These are phyloP conservation scores for Zele albiditarsus DNA, from an alignment of 2,888 invertebrate genomes.

Conservation along the genomic window DNA sequence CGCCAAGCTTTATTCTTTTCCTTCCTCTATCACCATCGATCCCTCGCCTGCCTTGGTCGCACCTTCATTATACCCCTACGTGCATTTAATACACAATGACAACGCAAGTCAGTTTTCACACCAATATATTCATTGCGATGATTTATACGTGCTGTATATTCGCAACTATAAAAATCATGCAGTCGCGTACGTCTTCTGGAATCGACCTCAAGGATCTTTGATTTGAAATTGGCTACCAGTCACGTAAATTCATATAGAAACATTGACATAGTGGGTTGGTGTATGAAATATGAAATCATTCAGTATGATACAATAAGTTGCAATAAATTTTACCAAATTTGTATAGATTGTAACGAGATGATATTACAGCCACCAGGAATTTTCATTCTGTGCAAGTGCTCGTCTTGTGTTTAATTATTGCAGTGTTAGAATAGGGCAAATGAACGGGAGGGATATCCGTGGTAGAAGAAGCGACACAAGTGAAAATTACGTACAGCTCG, in stretches of 20 bases:
- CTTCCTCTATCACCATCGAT: conserved; percentile 14
- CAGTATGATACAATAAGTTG: background rate
- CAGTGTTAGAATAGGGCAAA: background rate
- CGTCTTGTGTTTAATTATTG: background rate
- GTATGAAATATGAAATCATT: background rate
- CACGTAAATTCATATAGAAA: background rate
- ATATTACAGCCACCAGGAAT: background rate
- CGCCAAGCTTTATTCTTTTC: conserved; percentile 25
- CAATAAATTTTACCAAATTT: too few species aligned
- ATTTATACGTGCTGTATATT: background rate
- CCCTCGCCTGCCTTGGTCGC: conserved; percentile 21
- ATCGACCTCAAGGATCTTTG: conserved; percentile 9
- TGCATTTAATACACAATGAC: conserved; percentile 50
- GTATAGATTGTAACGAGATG: too few species aligned
- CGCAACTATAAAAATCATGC: conserved; percentile 9
- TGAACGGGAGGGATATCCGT: background rate
- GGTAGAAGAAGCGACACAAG: background rate
- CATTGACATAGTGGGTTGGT: background rate
- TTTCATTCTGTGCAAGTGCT: background rate
- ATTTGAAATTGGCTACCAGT: background rate
- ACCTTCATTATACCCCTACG: conserved; percentile 55
- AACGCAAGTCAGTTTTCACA: conserved; percentile 18
- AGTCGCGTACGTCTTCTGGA: conserved; percentile 6
- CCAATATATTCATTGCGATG: background rate
- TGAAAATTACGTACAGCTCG: background rate